Evolutionary conservation across 2,888 invertebrate genomes (phyloP), one percentile per base, ranked within the genome.

Genomic region (Globia sparganii): DNA sequence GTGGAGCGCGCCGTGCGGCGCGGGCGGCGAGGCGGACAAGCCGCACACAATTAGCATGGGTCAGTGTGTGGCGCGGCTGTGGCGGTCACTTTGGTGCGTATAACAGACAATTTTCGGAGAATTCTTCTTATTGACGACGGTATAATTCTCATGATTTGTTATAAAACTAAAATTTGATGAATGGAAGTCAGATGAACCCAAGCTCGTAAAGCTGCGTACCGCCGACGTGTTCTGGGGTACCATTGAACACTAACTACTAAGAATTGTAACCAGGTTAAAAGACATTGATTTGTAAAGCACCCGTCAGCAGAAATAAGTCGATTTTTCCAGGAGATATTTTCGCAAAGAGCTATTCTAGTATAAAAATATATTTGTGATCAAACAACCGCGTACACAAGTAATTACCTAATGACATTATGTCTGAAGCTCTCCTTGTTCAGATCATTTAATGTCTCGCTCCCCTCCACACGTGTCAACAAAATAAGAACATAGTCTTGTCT

Each of bases 331-430:
- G 15, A 43, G 15, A 8, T 40, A n/a, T 34, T 58, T 46, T 18
- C 40, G 25, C 49, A 78, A 53, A 65, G 18, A n/a, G 13, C 5
- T 28, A 49, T 4, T 58, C 28, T 61, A 40, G 6, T 34, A 58
- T 31, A 49, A 78, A 78, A 66, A 40, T 49, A n/a, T 49, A 58
- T 75, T 58, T 59, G 65, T 49, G 49, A 58, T 58, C 82, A 75
- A 40, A 74, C 37, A 75, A 34, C 56, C 64, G 64, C 28, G 25
- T 40, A 6, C 75, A 81, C 75, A 40, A 34, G 49, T 81, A 15
- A 78, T 43, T 81, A n/a, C n/a, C n/a, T n/a, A 81, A 65, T 81
- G 40, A 28, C 25, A 40, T 62, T 21, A 49, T n/a, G 56, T 68
- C 49, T 68, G 13, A n/a, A 46, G 13, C 64, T 68, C 18, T 37